These are phyloP conservation scores for Isichthys henryi DNA, from an alignment of 2,113 vertebrate species.

Conservation along the genomic window DNA sequence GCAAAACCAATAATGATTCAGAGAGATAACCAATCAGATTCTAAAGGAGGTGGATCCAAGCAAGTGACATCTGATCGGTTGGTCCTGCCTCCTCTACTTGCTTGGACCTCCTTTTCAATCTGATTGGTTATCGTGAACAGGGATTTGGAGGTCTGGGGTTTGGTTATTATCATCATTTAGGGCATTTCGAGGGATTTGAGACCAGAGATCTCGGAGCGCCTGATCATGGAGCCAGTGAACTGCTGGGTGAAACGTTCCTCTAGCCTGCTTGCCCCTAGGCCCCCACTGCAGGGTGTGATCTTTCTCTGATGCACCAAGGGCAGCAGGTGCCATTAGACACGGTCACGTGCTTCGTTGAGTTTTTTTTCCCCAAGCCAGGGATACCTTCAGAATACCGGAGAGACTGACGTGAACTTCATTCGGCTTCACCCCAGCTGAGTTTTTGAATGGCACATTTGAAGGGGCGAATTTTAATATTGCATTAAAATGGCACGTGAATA, in stretches of 20 bases:
- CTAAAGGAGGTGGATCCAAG: neutral
- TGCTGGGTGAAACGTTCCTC: constrained; percentile 20
- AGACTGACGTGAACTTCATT: constrained; percentile 29
- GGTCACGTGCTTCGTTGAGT: neutral
- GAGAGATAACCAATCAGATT: neutral
- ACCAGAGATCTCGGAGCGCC: neutral
- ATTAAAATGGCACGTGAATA: neutral
- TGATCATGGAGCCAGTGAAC: constrained; percentile 25
- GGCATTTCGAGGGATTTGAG: neutral
- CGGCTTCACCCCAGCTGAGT: constrained; percentile 22
- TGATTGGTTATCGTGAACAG: neutral
- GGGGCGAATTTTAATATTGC: neutral
- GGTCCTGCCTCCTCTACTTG: no score
- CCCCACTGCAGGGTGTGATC: neutral
- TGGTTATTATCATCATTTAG: neutral
- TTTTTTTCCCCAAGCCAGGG: constrained; percentile 1
- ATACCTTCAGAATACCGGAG: neutral
- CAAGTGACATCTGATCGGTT: no score
- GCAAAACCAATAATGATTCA: neutral
- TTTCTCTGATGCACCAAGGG: neutral
- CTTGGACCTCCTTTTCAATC: no score
- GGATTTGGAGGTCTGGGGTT: constrained; percentile 1
- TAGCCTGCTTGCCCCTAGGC: constrained; percentile 16
- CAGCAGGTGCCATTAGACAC: neutral
- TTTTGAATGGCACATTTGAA: neutral